phyloP scores from a whole-genome alignment of 2,888 invertebrate genomes.

The Mongoloraphidia duomilia region DNA sequence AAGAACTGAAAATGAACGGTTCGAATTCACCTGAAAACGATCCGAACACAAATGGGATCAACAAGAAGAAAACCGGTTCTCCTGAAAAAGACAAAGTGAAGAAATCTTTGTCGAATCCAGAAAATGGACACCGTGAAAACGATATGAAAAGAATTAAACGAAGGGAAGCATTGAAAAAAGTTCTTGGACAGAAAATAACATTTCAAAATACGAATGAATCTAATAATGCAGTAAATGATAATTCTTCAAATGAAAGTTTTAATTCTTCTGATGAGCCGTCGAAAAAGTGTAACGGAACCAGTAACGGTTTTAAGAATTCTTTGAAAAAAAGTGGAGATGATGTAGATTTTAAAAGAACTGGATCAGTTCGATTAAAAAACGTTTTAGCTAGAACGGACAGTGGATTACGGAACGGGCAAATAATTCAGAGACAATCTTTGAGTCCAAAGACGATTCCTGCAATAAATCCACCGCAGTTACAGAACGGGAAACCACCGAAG shows the following conservation, averaged over 20 bases:
- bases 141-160: slow-evolving; percentile 12
- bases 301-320: too few species aligned
- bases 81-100: slow-evolving; percentile 1
- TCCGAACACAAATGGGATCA: slow-evolving; percentile 10
- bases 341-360: background rate
- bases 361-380: background rate
- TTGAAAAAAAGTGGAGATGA: too few species aligned
- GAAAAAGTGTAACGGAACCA: background rate
- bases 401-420: too few species aligned
- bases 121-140: slow-evolving; percentile 5
- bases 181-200: background rate
- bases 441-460: too few species aligned
- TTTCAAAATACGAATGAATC: background rate
- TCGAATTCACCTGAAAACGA: background rate
- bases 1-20: background rate
- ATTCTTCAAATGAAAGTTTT: too few species aligned
- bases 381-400: too few species aligned
- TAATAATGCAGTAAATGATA: too few species aligned
- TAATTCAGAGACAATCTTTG: too few species aligned
- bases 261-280: background rate
- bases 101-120: background rate
- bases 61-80: background rate
- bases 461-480: background rate
- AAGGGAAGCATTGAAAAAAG: slow-evolving; percentile 10
- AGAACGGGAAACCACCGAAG: background rate